phyloP scores from a whole-genome alignment of 2,888 invertebrate species.

The Uropetala carovei region DNA sequence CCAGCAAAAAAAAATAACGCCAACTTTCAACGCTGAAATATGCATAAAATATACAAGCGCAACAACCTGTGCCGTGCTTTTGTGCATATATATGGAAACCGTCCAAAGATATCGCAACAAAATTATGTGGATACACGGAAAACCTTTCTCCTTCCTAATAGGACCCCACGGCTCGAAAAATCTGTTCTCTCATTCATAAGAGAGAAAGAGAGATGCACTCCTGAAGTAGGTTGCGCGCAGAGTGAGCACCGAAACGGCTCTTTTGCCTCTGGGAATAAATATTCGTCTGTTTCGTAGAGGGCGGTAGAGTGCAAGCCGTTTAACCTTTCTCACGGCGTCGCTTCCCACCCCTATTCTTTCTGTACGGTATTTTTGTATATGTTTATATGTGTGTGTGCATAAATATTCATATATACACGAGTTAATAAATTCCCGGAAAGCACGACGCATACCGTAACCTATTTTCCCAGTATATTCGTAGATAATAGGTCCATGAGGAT shows the following conservation, averaged over 20 bases:
- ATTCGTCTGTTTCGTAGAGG: slow-evolving; percentile 7
- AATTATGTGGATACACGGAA: neutral
- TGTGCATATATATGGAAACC: no score
- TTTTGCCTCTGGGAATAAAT: neutral
- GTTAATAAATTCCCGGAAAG: no score
- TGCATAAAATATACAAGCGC: neutral
- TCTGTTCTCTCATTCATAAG: neutral
- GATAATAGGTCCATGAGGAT: no score
- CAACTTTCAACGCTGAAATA: neutral
- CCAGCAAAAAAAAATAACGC: no score
- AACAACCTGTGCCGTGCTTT: no score
- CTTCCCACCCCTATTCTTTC: neutral
- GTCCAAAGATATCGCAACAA: neutral
- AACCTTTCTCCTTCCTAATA: neutral
- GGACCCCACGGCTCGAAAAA: slow-evolving; percentile 7
- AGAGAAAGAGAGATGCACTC: neutral
- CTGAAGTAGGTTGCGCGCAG: slow-evolving; percentile 1
- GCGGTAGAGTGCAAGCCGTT: neutral
- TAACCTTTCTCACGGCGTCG: neutral
- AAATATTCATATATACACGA: no score
- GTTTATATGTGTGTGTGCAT: no score
- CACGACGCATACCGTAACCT: no score
- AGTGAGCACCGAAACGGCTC: neutral
- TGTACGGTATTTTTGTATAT: neutral
- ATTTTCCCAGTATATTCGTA: no score